Conservation (phyloP, 2,113 vertebrate genomes). For the Leptobrachium ailaonicum region DNA sequence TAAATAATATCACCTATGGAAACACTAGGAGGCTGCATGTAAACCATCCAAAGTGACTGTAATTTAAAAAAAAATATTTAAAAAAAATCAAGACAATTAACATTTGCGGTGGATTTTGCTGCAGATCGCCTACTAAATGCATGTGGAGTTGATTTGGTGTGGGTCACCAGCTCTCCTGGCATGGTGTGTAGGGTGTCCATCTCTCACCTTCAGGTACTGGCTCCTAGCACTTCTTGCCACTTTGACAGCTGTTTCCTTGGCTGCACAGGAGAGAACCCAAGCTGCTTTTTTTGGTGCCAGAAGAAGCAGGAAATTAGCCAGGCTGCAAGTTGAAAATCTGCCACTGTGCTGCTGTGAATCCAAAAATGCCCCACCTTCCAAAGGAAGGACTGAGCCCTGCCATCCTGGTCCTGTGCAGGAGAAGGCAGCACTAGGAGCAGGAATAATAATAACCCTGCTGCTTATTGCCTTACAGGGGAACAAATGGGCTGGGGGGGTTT, state of each 20-base stretch:
- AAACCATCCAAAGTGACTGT: no score
- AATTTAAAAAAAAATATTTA: no score
- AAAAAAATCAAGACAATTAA: no score
- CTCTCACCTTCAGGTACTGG: slow-evolving; percentile 79
- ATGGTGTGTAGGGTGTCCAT: slow-evolving; percentile 56
- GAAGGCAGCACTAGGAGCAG: slow-evolving; percentile 60
- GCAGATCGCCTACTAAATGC: slow-evolving; percentile 12
- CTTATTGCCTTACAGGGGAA: slow-evolving; percentile 68
- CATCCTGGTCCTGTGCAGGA: slow-evolving; percentile 59
- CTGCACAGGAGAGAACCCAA: slow-evolving; percentile 68
- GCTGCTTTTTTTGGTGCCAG: slow-evolving; percentile 75
- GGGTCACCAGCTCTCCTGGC: neutral
- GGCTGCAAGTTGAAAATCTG: slow-evolving; percentile 74
- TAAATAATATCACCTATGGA: no score
- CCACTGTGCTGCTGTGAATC: slow-evolving; percentile 66
- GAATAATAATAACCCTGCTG: slow-evolving; percentile 57
- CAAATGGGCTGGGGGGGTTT: slow-evolving; percentile 61
- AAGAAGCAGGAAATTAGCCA: slow-evolving; percentile 81
- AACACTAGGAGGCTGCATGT: no score
- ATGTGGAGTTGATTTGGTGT: slow-evolving; percentile 15
- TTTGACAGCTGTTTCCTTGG: slow-evolving; percentile 80
- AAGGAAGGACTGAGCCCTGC: slow-evolving; percentile 63
- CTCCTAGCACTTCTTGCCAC: slow-evolving; percentile 67
- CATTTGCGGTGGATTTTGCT: slow-evolving; percentile 11
- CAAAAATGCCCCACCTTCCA: slow-evolving; percentile 70